Evolutionary conservation across 1,140 invertebrate genomes (phyloP).

Genomic region (Eubasilissa regina): DNA sequence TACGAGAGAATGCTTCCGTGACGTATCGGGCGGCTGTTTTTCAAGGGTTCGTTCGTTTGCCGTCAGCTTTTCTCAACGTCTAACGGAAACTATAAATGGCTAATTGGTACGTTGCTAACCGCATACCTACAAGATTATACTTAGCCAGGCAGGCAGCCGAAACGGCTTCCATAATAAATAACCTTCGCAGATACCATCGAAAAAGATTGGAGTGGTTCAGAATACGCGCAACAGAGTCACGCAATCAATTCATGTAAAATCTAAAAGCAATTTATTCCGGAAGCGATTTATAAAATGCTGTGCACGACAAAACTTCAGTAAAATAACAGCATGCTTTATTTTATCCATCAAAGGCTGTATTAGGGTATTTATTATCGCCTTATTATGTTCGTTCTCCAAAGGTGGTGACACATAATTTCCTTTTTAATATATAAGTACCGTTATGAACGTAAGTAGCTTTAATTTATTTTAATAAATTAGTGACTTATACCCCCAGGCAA

Average conservation of each 20-base stretch:
- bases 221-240: slow-evolving; percentile 11
- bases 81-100: slow-evolving; percentile 2
- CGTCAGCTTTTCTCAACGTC: neutral
- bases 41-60: neutral
- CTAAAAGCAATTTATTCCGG: slow-evolving; percentile 23
- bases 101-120: neutral
- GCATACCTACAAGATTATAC: neutral
- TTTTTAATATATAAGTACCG: no score
- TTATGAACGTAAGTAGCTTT: no score
- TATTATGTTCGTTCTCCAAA: no score
- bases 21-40: neutral
- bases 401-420: no score
- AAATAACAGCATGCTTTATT: no score
- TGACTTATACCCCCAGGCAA: no score
- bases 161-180: neutral
- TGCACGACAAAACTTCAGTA: slow-evolving; percentile 14
- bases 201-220: neutral
- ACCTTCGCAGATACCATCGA: neutral
- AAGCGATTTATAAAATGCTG: slow-evolving; percentile 16
- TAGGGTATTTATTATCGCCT: no score
- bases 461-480: no score
- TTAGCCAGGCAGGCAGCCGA: neutral
- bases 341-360: no score
- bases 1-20: neutral
- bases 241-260: slow-evolving; percentile 20